phyloP scores from a whole-genome alignment of 1,140 invertebrate genomes.

The Rhagoletis pomonella region DNA sequence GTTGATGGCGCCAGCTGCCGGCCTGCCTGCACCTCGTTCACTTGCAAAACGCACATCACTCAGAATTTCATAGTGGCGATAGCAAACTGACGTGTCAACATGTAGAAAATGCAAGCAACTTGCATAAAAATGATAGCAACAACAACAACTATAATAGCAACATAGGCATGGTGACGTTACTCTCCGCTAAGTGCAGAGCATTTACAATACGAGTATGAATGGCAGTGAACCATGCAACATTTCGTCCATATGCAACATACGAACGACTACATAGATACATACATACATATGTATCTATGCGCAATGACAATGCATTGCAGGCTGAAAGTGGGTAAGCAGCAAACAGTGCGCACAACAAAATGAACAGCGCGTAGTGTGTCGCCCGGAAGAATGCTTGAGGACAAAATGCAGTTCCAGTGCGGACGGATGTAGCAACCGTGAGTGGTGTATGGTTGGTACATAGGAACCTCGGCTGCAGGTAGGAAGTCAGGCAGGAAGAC shows the following conservation, averaged over 20 bases:
- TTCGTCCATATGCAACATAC: not conserved
- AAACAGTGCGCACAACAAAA: not conserved
- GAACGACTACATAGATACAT: not conserved
- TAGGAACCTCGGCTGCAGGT: not conserved
- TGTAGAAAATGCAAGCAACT: conserved; percentile 31
- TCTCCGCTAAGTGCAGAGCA: not conserved
- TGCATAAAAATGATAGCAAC: not conserved
- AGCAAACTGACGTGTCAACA: not conserved
- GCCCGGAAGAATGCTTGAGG: not conserved
- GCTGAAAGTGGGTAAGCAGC: not conserved
- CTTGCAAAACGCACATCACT: not conserved
- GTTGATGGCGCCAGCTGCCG: not conserved
- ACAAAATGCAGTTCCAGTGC: not conserved
- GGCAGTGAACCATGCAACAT: conserved; percentile 25
- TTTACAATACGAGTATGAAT: conserved; percentile 38
- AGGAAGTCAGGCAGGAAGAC: not conserved
- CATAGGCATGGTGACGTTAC: not conserved
- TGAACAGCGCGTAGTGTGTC: too few relatives aligned
- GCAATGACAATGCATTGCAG: not conserved
- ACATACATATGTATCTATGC: not conserved
- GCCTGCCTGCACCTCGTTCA: not conserved
- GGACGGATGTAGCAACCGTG: not conserved
- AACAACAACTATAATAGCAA: not conserved
- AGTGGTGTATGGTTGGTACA: not conserved
- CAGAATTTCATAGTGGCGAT: not conserved